Conservation (phyloP, 2,888 invertebrate genomes). For the Caenorhabditis becei region DNA sequence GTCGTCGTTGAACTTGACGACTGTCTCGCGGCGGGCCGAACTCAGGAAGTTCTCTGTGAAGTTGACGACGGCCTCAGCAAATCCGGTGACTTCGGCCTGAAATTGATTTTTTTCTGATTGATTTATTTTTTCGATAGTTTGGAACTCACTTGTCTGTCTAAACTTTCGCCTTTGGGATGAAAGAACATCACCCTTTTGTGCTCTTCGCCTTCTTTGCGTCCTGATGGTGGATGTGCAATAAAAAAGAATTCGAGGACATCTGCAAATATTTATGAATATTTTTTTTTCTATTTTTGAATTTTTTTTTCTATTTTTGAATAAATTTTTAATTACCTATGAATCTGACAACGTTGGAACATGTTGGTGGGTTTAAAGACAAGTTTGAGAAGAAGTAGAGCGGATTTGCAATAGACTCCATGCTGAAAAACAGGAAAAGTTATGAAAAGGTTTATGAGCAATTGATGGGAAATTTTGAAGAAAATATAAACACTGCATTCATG, state of each 20-base stretch:
- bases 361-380: constrained; percentile 21
- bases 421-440: no score
- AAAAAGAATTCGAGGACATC: constrained; percentile 79
- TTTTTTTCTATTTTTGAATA: no score
- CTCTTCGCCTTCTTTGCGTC: constrained; percentile 77
- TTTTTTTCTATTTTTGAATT: no score
- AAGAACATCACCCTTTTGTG: constrained; percentile 76
- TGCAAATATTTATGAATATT: constrained; percentile 23
- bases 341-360: constrained; percentile 54
- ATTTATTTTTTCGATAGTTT: neutral
- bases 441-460: no score
- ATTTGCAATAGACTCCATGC: constrained; percentile 61
- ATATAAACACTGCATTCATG: constrained; percentile 10
- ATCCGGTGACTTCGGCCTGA: constrained; percentile 90
- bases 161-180: constrained; percentile 72
- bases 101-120: constrained; percentile 19
- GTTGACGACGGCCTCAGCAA: constrained; percentile 95
- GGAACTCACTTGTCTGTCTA: constrained; percentile 58
- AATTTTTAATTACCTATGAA: no score
- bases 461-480: neutral
- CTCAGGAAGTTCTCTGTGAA: constrained; percentile 86
- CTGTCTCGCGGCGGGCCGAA: constrained; percentile 17
- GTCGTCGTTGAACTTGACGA: constrained; percentile 32
- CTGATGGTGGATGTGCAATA: constrained; percentile 75
- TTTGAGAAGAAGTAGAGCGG: constrained; percentile 58